Evolutionary conservation across 2,797 vertebrate genomes (phyloP).

Genomic region (Fistularia tabacaria): DNA sequence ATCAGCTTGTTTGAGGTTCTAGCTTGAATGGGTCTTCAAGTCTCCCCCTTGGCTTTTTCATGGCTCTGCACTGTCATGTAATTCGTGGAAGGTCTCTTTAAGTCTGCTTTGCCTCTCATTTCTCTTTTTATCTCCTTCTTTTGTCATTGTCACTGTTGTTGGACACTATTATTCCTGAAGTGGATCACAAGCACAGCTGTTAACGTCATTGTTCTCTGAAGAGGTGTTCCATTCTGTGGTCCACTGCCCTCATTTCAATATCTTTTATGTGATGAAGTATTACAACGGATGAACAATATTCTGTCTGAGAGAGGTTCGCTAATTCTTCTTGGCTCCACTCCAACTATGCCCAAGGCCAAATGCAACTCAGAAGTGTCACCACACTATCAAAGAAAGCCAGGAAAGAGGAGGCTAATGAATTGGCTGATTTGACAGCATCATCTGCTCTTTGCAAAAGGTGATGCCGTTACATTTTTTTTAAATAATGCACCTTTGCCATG

Average conservation of each 20-base stretch:
- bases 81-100: slow-evolving; percentile 30
- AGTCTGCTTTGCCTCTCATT: not conserved
- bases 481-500: slow-evolving; percentile 59
- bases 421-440: slow-evolving; percentile 30
- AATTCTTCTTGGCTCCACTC: slow-evolving; percentile 41
- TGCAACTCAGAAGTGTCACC: slow-evolving; percentile 41
- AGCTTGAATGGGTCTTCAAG: slow-evolving; percentile 20
- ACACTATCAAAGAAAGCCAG: not conserved
- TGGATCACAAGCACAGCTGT: slow-evolving; percentile 33
- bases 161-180: slow-evolving; percentile 24
- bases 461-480: slow-evolving; percentile 56
- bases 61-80: slow-evolving; percentile 25
- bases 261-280: slow-evolving; percentile 56
- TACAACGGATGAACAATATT: slow-evolving; percentile 52
- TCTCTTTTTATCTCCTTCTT: slow-evolving; percentile 11
- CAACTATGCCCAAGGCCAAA: slow-evolving; percentile 48
- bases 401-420: slow-evolving; percentile 1
- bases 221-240: slow-evolving; percentile 45
- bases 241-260: slow-evolving; percentile 46
- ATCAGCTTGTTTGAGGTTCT: slow-evolving; percentile 21
- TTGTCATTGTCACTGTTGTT: slow-evolving; percentile 17
- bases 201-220: slow-evolving; percentile 48
- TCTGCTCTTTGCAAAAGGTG: slow-evolving; percentile 50
- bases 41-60: slow-evolving; percentile 12
- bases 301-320: slow-evolving; percentile 37